Conservation (phyloP, 2,888 invertebrate genomes). For the Euclidia mi region DNA sequence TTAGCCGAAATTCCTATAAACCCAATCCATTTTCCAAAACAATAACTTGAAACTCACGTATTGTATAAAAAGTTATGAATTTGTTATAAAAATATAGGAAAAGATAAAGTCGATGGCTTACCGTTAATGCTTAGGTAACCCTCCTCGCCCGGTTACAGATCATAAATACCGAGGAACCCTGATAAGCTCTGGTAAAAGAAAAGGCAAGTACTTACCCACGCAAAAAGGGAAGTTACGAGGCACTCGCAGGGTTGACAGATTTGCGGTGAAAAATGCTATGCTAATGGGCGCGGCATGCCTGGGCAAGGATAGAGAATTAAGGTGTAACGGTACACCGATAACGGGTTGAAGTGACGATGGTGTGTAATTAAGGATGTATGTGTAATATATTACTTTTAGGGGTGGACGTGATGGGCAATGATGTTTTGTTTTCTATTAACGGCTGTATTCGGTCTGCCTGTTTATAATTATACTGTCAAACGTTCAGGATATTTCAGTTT, state of each 20-base stretch:
- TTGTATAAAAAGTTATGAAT: constrained; percentile 63
- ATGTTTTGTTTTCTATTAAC: no score
- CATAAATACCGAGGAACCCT: constrained; percentile 77
- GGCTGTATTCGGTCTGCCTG: no score
- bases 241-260: constrained; percentile 50
- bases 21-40: constrained; percentile 46
- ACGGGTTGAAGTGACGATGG: constrained; percentile 6
- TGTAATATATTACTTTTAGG: no score
- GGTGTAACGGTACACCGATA: constrained; percentile 18
- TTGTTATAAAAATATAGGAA: constrained; percentile 69
- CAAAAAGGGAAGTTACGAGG: constrained; percentile 48
- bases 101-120: constrained; percentile 75
- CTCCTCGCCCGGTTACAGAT: constrained; percentile 70
- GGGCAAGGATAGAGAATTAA: constrained; percentile 5
- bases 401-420: no score
- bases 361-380: neutral
- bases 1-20: constrained; percentile 32
- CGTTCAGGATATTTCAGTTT: no score
- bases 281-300: constrained; percentile 30
- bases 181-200: constrained; percentile 76
- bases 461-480: no score
- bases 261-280: constrained; percentile 42
- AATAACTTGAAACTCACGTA: constrained; percentile 50
- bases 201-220: constrained; percentile 52
- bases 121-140: constrained; percentile 70